Percentiles rank a stretch among this genome's conserved stretches.
Conservation (phyloP, 2,888 invertebrate species). For the Eledona agricola region DNA sequence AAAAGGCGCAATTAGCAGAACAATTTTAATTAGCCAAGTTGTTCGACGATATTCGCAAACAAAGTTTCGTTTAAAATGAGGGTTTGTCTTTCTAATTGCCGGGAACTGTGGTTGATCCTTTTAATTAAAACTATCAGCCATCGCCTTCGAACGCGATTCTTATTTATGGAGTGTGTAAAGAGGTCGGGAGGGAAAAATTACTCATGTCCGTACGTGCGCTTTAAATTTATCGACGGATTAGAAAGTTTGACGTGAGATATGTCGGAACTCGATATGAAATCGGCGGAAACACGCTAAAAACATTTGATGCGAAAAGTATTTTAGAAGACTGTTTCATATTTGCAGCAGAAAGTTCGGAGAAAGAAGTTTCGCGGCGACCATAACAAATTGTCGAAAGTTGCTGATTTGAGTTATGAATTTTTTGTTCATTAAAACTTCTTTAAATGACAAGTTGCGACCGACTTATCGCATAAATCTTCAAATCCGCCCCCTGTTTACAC, state of each 20-base stretch:
- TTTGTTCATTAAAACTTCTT: too few species aligned
- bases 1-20: constrained; percentile 46
- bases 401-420: not conserved
- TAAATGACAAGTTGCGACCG: too few species aligned
- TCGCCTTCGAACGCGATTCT: too few species aligned
- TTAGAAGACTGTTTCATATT: constrained; percentile 20
- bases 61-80: constrained; percentile 43
- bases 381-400: constrained; percentile 9
- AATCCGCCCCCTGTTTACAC: too few species aligned
- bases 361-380: constrained; percentile 6
- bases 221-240: not conserved
- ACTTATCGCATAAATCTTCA: too few species aligned
- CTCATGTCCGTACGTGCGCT: not conserved
- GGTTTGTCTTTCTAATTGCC: constrained; percentile 45
- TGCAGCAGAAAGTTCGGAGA: constrained; percentile 8
- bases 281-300: not conserved
- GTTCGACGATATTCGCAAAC: constrained; percentile 45
- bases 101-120: constrained; percentile 40
- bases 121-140: constrained; percentile 41
- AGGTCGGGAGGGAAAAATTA: constrained; percentile 5
- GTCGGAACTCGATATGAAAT: not conserved
- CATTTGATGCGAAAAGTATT: constrained; percentile 21
- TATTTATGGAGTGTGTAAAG: too few species aligned
- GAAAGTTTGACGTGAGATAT: constrained; percentile 1
- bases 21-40: constrained; percentile 48